Percentiles rank a stretch among this genome's conserved stretches.
These are phyloP conservation scores for Corvus hawaiiensis DNA, from an alignment of 2,113 vertebrate genomes.

Conservation along the genomic window DNA sequence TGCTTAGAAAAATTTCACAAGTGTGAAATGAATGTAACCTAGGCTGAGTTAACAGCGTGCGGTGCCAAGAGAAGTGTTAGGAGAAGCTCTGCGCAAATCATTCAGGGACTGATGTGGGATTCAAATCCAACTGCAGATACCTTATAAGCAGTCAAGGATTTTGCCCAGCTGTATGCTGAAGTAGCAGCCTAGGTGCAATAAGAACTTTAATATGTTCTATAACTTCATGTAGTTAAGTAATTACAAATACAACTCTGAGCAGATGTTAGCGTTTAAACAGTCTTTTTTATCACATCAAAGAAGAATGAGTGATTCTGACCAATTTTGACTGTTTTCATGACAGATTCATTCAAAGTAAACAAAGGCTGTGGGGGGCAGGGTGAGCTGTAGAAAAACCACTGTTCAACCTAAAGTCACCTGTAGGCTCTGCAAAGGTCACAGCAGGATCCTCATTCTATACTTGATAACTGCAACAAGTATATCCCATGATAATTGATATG, in stretches of 20 bases:
- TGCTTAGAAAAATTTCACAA: neutral
- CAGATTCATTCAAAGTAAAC: neutral
- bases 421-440: neutral
- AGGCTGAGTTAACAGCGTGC: neutral
- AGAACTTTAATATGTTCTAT: neutral
- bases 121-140: neutral
- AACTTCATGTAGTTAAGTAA: neutral
- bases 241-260: neutral
- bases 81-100: slow-evolving; percentile 9
- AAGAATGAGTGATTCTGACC: neutral
- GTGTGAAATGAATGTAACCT: slow-evolving; percentile 7
- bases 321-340: neutral
- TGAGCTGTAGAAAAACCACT: neutral
- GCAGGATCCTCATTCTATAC: neutral
- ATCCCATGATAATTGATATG: neutral
- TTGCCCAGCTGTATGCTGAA: neutral
- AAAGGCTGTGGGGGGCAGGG: neutral
- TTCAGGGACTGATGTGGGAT: neutral
- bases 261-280: neutral
- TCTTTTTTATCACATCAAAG: neutral
- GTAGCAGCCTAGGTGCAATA: neutral
- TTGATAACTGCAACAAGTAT: neutral
- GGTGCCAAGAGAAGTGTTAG: neutral
- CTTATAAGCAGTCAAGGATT: neutral
- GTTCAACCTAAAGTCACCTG: neutral